These are phyloP conservation scores for Protodeltote pygarga DNA, from an alignment of 2,888 invertebrate species.

Conservation along the genomic window DNA sequence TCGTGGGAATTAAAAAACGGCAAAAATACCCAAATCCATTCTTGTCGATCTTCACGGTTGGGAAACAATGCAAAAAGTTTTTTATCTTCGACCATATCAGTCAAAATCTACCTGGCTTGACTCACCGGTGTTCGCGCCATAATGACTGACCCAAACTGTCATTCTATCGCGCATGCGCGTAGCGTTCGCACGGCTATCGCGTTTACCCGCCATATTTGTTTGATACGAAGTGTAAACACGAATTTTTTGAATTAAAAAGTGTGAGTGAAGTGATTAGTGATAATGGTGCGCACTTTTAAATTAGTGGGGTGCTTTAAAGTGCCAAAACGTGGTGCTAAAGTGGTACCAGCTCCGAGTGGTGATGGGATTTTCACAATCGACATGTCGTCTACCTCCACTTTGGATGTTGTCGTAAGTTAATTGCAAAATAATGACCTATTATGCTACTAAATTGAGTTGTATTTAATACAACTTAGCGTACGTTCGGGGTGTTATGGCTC, in stretches of 20 bases:
- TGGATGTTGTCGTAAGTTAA: slow-evolving; percentile 77
- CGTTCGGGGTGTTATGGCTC: slow-evolving; percentile 14
- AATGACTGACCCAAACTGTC: slow-evolving; percentile 77
- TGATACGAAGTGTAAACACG: slow-evolving; percentile 39
- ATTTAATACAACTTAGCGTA: not conserved
- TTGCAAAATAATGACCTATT: slow-evolving; percentile 38
- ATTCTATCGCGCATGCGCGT: slow-evolving; percentile 67
- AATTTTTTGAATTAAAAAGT: slow-evolving; percentile 48
- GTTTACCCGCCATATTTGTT: slow-evolving; percentile 47
- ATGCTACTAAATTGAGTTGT: slow-evolving; percentile 12
- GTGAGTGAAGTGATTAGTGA: slow-evolving; percentile 36
- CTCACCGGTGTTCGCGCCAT: slow-evolving; percentile 62
- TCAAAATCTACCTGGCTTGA: slow-evolving; percentile 61
- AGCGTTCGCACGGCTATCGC: slow-evolving; percentile 69
- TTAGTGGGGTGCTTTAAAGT: slow-evolving; percentile 74
- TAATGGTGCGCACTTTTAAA: slow-evolving; percentile 77
- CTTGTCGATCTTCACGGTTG: slow-evolving; percentile 2
- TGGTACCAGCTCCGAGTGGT: slow-evolving; percentile 67
- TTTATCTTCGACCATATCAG: slow-evolving; percentile 33
- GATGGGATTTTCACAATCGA: slow-evolving; percentile 77
- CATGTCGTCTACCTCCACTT: slow-evolving; percentile 74
- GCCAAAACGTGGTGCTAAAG: slow-evolving; percentile 71
- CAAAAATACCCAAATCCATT: not conserved
- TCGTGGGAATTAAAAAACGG: slow-evolving; percentile 22
- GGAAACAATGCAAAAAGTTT: slow-evolving; percentile 35